Conservation (phyloP, 2,797 vertebrate species). For the Mormyrops attenuatus region DNA sequence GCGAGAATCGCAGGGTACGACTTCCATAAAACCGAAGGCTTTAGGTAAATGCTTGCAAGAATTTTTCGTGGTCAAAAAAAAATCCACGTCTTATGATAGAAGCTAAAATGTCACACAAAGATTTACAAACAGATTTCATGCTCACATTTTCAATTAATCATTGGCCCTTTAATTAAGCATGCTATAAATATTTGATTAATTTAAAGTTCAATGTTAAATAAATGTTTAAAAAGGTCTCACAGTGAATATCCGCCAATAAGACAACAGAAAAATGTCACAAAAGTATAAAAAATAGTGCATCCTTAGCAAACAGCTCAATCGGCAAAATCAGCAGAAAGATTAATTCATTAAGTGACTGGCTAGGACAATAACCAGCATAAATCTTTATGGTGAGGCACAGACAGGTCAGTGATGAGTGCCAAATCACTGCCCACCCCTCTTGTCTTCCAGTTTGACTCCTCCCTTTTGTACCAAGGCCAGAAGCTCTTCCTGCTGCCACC, state of each 20-base stretch:
- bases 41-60: not conserved
- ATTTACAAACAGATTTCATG: not conserved
- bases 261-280: not conserved
- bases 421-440: not conserved
- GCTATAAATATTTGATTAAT: not conserved
- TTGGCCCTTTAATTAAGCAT: constrained; percentile 3
- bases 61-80: not conserved
- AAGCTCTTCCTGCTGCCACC: not conserved
- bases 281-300: not conserved
- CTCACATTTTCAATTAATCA: not conserved
- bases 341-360: not conserved
- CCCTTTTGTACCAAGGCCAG: not conserved
- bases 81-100: not conserved
- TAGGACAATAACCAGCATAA: not conserved
- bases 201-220: not conserved
- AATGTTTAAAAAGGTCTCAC: constrained; percentile 2
- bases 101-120: not conserved
- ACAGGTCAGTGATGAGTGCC: not conserved
- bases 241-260: not conserved
- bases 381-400: not conserved
- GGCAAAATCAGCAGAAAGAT: not conserved
- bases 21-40: not conserved
- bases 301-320: not conserved
- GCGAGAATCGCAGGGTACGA: not conserved
- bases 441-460: not conserved